Conservation (phyloP, 2,888 invertebrate genomes). For the Brachyopa scutellaris region DNA sequence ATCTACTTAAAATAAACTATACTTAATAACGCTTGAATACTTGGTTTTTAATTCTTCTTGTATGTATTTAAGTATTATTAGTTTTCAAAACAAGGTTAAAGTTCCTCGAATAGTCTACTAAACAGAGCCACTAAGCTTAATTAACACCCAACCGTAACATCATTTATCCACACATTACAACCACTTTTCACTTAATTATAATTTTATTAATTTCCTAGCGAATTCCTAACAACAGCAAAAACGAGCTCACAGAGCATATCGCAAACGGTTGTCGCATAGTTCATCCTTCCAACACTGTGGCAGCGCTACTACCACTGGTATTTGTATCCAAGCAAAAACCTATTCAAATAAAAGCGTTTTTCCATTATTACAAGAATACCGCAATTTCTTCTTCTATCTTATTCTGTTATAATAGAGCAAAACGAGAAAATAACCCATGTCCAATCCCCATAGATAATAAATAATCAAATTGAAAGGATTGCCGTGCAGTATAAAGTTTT, state of each 20-base stretch:
- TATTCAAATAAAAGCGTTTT: slow-evolving; percentile 40
- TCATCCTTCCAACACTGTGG: background rate
- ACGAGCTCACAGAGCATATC: background rate
- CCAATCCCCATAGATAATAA: slow-evolving; percentile 29
- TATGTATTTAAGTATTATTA: no score
- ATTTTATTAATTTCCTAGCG: background rate
- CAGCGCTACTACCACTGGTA: background rate
- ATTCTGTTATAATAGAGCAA: background rate
- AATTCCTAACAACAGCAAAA: background rate
- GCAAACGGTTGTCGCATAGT: slow-evolving; percentile 5
- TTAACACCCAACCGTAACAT: no score
- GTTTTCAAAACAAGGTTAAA: no score
- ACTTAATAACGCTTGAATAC: no score
- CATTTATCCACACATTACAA: no score
- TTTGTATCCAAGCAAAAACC: slow-evolving; percentile 12
- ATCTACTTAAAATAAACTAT: no score
- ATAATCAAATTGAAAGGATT: slow-evolving; percentile 54
- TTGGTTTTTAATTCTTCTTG: no score
- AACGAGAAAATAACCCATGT: slow-evolving; percentile 6
- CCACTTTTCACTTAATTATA: slow-evolving; percentile 2
- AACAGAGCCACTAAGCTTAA: no score
- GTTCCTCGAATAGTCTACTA: no score
- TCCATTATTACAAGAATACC: slow-evolving; percentile 15
- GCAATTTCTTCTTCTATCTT: slow-evolving; percentile 16
- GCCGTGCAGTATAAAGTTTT: background rate